phyloP scores from a whole-genome alignment of 1,140 invertebrate species.

The Dendroctonus valens region DNA sequence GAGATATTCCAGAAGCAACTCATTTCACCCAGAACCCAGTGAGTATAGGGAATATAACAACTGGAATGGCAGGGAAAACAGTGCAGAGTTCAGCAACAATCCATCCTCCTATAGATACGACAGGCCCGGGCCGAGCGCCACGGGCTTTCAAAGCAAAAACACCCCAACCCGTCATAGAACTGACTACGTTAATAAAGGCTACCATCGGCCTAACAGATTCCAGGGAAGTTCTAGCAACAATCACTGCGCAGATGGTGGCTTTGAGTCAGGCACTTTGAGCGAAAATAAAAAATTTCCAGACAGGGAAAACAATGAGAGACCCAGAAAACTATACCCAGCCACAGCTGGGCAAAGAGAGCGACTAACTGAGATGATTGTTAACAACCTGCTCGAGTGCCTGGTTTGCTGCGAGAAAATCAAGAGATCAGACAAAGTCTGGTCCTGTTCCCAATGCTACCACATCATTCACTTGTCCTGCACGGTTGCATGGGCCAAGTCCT shows the following conservation, averaged over 20 bases:
- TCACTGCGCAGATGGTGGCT: background rate
- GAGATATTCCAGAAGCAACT: too few species aligned
- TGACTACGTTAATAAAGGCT: background rate
- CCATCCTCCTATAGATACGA: too few species aligned
- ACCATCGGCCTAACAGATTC: background rate
- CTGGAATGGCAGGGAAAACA: too few species aligned
- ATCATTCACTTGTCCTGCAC: slow-evolving; percentile 88
- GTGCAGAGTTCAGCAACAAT: too few species aligned
- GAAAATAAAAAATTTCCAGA: background rate
- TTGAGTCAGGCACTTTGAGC: too few species aligned
- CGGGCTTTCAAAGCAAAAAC: background rate
- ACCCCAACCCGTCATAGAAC: background rate
- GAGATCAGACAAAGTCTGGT: slow-evolving; percentile 81
- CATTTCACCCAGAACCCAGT: too few species aligned
- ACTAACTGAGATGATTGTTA: slow-evolving; percentile 76
- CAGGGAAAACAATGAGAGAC: background rate
- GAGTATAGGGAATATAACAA: too few species aligned
- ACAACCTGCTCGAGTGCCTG: slow-evolving; percentile 81
- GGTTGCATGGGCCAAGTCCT: slow-evolving; percentile 85
- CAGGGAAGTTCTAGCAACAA: background rate
- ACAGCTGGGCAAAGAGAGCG: slow-evolving; percentile 69
- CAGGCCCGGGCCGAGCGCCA: too few species aligned
- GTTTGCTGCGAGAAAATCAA: slow-evolving; percentile 88
- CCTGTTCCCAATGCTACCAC: slow-evolving; percentile 86
- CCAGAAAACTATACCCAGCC: slow-evolving; percentile 29